Evolutionary conservation across 2,888 invertebrate genomes (phyloP).

Genomic region (Idaea dimidiata): DNA sequence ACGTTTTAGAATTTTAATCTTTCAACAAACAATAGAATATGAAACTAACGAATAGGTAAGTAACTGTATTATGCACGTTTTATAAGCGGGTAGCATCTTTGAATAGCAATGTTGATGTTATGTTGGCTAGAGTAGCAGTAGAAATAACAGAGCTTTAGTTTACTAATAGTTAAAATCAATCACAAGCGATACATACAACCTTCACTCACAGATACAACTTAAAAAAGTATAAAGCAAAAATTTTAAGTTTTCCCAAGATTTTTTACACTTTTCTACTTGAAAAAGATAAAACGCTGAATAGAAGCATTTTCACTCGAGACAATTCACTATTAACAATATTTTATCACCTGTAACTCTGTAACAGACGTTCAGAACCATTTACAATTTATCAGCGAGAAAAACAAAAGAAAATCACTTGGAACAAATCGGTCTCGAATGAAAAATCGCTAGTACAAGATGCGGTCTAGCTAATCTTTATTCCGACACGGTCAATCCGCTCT

Average conservation of each 20-base stretch:
- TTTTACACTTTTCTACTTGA: background rate
- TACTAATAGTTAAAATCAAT: too few relatives aligned
- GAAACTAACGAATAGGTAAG: too few relatives aligned
- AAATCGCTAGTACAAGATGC: conserved; percentile 34
- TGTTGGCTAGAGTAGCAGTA: too few relatives aligned
- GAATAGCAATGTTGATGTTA: too few relatives aligned
- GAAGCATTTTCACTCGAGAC: background rate
- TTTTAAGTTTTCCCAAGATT: background rate
- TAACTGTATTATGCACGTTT: too few relatives aligned
- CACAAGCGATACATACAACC: too few relatives aligned
- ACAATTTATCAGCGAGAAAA: conserved; percentile 13
- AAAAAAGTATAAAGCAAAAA: too few relatives aligned
- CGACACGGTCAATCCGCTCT: conserved; percentile 68
- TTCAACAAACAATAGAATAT: too few relatives aligned
- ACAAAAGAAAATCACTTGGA: conserved; percentile 23
- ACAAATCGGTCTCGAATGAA: conserved; percentile 40
- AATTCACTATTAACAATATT: background rate
- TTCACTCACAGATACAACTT: too few relatives aligned
- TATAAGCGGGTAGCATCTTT: too few relatives aligned
- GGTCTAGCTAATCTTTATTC: conserved; percentile 59
- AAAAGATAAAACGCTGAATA: background rate
- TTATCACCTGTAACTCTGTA: background rate
- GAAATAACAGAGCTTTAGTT: too few relatives aligned
- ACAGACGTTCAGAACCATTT: background rate
- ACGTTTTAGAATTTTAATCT: too few relatives aligned